Conservation (phyloP, 2,797 vertebrate species). For the Hippoglossus hippoglossus region DNA sequence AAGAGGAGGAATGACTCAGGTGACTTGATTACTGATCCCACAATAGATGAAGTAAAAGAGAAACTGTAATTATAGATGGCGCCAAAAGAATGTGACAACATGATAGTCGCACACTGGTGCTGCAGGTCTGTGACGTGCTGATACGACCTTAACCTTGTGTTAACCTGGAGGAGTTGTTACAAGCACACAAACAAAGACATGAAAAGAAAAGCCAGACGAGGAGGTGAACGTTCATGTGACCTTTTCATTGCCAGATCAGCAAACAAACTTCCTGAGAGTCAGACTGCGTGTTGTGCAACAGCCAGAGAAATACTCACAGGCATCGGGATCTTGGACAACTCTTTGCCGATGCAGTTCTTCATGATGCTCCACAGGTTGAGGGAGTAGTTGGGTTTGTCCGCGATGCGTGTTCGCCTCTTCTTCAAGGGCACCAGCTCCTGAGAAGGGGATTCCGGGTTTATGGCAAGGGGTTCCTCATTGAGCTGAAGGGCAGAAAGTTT, state of each 20-base stretch:
- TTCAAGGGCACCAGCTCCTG: conserved; percentile 86
- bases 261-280: not conserved
- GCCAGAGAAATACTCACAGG: conserved; percentile 81
- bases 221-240: not conserved
- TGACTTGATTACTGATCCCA: too few relatives aligned
- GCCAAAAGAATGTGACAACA: not conserved
- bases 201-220: not conserved
- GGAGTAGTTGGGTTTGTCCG: conserved; percentile 96
- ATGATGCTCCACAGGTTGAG: conserved; percentile 99
- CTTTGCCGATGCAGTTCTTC: conserved; percentile 98
- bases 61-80: not conserved
- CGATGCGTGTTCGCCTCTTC: conserved; percentile 90
- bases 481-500: conserved; percentile 58
- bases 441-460: conserved; percentile 84
- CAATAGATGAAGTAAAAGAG: accelerated
- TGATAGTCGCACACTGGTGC: not conserved
- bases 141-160: accelerated
- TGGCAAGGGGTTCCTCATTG: conserved; percentile 81
- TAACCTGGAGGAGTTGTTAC: not conserved
- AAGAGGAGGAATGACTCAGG: too few relatives aligned
- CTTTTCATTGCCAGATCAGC: too few relatives aligned
- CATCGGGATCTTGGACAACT: conserved; percentile 97
- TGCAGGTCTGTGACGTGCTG: not conserved
- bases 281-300: not conserved
- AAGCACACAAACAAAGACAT: not conserved